Evolutionary conservation across 2,113 vertebrate species (phyloP).

Genomic region (Ailuropoda melanoleuca): DNA sequence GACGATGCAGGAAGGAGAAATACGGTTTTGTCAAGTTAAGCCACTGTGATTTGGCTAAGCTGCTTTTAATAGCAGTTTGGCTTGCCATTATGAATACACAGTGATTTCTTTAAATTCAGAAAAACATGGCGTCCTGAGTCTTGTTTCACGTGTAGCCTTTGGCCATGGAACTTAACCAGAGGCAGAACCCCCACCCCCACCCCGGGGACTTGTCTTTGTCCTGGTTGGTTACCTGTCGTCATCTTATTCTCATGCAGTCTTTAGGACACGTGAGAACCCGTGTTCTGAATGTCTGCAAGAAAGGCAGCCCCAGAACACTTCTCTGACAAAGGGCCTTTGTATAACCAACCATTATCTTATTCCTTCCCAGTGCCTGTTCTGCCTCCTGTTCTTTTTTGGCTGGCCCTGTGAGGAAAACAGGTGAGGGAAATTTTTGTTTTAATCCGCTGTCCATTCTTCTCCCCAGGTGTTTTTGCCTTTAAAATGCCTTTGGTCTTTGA

Average conservation of each 20-base stretch:
- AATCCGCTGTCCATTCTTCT: conserved; percentile 59
- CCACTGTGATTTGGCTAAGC: not conserved
- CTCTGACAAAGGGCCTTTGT: conserved; percentile 61
- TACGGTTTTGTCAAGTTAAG: not conserved
- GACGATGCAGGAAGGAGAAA: not conserved
- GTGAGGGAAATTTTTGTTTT: conserved; percentile 65
- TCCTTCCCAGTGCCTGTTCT: conserved; percentile 7
- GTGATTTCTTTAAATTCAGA: conserved; percentile 25
- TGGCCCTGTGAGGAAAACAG: conserved; percentile 58
- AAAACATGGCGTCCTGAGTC: not conserved
- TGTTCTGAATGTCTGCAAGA: not conserved
- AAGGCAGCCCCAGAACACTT: conserved; percentile 3
- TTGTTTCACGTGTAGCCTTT: not conserved
- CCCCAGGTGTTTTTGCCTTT: conserved; percentile 53
- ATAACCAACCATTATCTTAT: conserved; percentile 34
- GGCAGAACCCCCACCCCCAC: not conserved
- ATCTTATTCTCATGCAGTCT: not conserved
- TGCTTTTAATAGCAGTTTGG: not conserved
- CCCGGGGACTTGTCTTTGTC: conserved; percentile 3
- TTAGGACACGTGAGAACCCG: not conserved
- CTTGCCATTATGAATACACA: not conserved
- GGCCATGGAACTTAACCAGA: not conserved
- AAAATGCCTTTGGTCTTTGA: conserved; percentile 71
- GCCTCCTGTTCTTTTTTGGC: conserved; percentile 57
- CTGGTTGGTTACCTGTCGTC: conserved; percentile 52